Percentiles rank a stretch among this genome's conserved stretches.
Evolutionary conservation across 2,888 invertebrate genomes (phyloP).

Genomic region (Morpho deidamia): DNA sequence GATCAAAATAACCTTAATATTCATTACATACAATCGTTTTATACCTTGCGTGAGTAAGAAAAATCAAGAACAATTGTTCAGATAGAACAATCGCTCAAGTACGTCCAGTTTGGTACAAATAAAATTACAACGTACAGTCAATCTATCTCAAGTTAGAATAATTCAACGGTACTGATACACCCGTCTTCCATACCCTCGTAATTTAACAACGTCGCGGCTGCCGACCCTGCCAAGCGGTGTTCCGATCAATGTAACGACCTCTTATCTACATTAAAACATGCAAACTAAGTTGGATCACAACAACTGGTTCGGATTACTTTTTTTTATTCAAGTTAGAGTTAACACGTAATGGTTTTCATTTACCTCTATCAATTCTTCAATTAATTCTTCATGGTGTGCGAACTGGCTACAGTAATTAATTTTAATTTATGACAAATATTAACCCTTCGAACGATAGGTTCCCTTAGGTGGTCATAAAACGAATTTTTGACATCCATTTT

Average conservation of each 20-base stretch:
- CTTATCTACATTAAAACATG: constrained; percentile 66
- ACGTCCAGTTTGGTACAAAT: not conserved
- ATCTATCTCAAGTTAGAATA: constrained; percentile 8
- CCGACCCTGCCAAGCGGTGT: constrained; percentile 38
- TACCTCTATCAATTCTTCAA: too few species aligned
- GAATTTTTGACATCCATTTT: too few species aligned
- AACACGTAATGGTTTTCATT: too few species aligned
- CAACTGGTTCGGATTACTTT: constrained; percentile 46
- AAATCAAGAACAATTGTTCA: too few species aligned
- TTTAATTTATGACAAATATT: too few species aligned
- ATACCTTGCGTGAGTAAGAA: too few species aligned
- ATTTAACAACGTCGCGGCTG: constrained; percentile 35
- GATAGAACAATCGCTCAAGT: not conserved
- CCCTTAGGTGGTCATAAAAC: too few species aligned
- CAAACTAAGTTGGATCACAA: constrained; percentile 54
- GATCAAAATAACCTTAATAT: too few species aligned
- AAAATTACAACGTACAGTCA: not conserved
- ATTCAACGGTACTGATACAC: constrained; percentile 27
- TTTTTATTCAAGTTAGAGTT: not conserved
- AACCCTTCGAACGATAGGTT: too few species aligned
- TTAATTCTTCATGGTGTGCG: too few species aligned
- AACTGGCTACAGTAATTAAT: too few species aligned
- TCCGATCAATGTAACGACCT: constrained; percentile 48
- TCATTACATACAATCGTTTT: too few species aligned
- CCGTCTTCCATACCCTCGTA: constrained; percentile 35